Evolutionary conservation across 2,888 invertebrate genomes (phyloP), one percentile per base, ranked within the genome.

Genomic region (Hydroisotoma schaefferi): DNA sequence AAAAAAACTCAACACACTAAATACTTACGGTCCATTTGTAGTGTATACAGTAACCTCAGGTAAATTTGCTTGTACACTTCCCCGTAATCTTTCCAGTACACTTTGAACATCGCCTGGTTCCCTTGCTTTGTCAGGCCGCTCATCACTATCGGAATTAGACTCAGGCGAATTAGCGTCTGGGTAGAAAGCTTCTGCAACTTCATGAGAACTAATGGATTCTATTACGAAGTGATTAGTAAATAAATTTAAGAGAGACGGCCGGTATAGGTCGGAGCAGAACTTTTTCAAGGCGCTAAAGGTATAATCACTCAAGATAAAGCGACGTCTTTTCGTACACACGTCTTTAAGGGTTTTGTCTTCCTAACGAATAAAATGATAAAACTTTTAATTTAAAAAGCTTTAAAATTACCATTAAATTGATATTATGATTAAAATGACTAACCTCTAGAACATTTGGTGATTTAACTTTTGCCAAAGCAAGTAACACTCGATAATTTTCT

Each of bases 11-110:
- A 33, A 33, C 8, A 18, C 12, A 43, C 20, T 2, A 29, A 25
- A 15, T 15, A 49, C 59, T 57, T 63, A 69, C 70, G 48, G 55
- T 44, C 63, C 65, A 53, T 62, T 59, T 2, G 61, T 63, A 18
- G 65, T 62, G 48, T 60, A 67, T 4, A 66, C 65, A 6, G 58
- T 59, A 12, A 71, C 55, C 1, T 56, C 56, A 8, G 70, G 70
- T 4, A 70, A 47, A 61, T 68, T 68, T 1, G 68, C 61, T 22
- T 54, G 47, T 10, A 62, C 53, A 43, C 63, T 62, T 40, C 62
- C 57, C 44, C 67, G 26, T 25, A 70, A 47, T 22, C 57, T 23
- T 10, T 59, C 28, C 40, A 63, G 58, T 2, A 63, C 57, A 27
- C 58, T 52, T 10, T n/a, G 20, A 1, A 55, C 55, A 23, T 61